A percentile compares a stretch with the other conserved stretches of the same genome.
phyloP scores from a whole-genome alignment of 2,888 invertebrate species.

The Polia nebulosa region DNA sequence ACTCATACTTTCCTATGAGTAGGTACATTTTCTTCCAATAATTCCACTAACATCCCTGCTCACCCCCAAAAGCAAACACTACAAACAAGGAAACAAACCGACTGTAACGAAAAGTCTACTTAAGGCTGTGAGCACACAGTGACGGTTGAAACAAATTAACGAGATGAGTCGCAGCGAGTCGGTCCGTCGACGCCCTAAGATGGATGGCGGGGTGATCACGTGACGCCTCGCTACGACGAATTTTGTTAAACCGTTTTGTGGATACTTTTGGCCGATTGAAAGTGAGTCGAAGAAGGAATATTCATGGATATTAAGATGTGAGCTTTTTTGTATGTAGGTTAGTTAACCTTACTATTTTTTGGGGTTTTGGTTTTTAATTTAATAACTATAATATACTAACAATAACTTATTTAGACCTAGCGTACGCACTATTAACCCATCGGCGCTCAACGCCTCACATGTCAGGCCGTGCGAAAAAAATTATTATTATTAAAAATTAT shows the following conservation, averaged over 20 bases:
- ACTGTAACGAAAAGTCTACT: conserved; percentile 59
- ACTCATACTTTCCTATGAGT: too few species aligned
- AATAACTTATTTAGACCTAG: too few species aligned
- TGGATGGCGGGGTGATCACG: conserved; percentile 73
- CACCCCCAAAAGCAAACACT: conserved; percentile 30
- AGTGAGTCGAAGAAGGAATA: too few species aligned
- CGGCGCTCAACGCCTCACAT: too few species aligned
- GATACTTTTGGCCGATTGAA: background rate
- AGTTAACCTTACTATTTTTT: too few species aligned
- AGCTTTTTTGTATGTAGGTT: too few species aligned
- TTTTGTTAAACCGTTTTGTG: conserved; percentile 35
- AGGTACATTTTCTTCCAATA: background rate
- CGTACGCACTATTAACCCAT: too few species aligned
- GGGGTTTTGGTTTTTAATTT: too few species aligned
- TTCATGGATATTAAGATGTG: background rate
- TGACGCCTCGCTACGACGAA: conserved; percentile 75
- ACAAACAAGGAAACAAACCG: conserved; percentile 54
- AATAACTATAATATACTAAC: too few species aligned
- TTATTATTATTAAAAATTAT: too few species aligned
- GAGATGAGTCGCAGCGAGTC: conserved; percentile 81
- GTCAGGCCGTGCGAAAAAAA: too few species aligned
- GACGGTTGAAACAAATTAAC: conserved; percentile 78
- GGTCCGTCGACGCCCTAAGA: conserved; percentile 83
- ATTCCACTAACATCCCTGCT: background rate
- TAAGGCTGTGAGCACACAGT: conserved; percentile 62